These are phyloP conservation scores for Ranitomeya imitator DNA, from an alignment of 2,113 vertebrate species.

Conservation along the genomic window DNA sequence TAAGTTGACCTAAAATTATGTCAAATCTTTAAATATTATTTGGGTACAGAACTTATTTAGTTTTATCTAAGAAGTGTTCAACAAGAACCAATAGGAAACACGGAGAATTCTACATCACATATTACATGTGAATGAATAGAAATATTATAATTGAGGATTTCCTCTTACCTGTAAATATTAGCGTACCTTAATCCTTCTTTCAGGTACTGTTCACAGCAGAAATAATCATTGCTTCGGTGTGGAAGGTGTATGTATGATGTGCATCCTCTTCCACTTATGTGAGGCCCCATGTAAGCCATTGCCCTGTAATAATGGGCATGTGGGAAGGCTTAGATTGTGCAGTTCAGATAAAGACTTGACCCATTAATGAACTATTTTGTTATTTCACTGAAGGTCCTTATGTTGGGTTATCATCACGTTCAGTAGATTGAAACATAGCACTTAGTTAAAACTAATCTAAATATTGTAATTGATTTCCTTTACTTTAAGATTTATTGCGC, in stretches of 20 bases:
- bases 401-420: not conserved
- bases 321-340: not conserved
- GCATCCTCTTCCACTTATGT: not conserved
- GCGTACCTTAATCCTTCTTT: not conserved
- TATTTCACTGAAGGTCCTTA: not conserved
- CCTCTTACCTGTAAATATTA: not conserved
- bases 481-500: conserved; percentile 23
- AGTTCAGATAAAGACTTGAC: not conserved
- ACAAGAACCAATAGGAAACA: not conserved
- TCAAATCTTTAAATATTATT: not conserved
- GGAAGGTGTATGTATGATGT: not conserved
- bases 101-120: not conserved
- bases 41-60: not conserved
- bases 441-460: not conserved
- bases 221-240: not conserved
- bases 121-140: not conserved
- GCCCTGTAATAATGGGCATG: not conserved
- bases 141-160: not conserved
- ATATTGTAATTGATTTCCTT: conserved; percentile 39
- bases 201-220: not conserved
- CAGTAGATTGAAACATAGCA: not conserved
- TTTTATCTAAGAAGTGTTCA: not conserved
- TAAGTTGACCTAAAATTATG: not conserved
- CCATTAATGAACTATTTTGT: not conserved
- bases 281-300: not conserved